Percentiles rank a stretch among this genome's conserved stretches.
phyloP scores from a whole-genome alignment of 2,888 invertebrate genomes.

The Lithophane socia region DNA sequence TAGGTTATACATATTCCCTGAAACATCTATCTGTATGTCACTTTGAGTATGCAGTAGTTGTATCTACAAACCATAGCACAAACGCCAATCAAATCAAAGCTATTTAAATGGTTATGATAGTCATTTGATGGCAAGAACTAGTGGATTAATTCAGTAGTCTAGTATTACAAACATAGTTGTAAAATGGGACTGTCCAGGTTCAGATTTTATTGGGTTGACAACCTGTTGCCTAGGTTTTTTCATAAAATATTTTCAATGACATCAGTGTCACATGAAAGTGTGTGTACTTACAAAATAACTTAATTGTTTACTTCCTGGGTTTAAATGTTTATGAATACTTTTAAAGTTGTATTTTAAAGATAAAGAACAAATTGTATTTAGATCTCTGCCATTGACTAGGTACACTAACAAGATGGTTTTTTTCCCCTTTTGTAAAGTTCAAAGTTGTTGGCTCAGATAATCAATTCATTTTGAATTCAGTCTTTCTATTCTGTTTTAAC shows the following conservation, averaged over 20 bases:
- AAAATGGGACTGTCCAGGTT: not conserved
- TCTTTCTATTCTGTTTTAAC: not conserved
- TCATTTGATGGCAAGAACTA: not conserved
- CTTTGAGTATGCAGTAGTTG: not conserved
- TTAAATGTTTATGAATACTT: not conserved
- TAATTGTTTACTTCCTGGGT: not conserved
- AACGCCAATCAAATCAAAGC: not conserved
- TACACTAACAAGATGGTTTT: not conserved
- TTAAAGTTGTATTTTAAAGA: too few relatives aligned
- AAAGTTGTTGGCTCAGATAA: not conserved
- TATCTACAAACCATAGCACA: not conserved
- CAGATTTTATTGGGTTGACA: not conserved
- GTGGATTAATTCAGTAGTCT: not conserved
- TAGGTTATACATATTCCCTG: not conserved
- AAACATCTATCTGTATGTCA: not conserved
- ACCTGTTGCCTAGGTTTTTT: not conserved
- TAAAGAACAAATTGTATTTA: not conserved
- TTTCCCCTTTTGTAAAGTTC: not conserved
- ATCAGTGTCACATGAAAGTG: slow-evolving; percentile 16
- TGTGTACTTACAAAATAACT: not conserved
- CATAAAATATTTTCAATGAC: not conserved
- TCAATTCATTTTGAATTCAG: not conserved
- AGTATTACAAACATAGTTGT: not conserved
- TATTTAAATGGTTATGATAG: not conserved
- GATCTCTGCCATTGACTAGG: not conserved